Conservation (phyloP, 2,797 vertebrate genomes). For the Lacerta viridis region DNA sequence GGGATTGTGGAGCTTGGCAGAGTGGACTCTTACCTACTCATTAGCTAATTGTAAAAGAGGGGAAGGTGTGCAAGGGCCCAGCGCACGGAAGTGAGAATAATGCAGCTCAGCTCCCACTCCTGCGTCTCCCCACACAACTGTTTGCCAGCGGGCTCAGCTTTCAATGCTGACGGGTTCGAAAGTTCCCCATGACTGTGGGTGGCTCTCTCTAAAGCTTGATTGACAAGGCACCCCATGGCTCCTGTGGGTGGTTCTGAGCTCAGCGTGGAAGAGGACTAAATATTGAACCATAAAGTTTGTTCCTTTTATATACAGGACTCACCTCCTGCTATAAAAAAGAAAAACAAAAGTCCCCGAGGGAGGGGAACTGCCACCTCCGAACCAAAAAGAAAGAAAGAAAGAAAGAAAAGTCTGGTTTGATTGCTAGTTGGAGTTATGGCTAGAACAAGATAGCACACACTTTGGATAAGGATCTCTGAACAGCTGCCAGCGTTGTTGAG, state of each 20-base stretch:
- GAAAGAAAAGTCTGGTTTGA: background rate
- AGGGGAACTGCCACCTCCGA: background rate
- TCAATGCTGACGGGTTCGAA: background rate
- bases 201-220: background rate
- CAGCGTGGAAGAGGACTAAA: background rate
- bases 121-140: background rate
- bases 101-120: background rate
- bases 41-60: background rate
- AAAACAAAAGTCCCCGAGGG: background rate
- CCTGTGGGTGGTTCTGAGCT: conserved; percentile 9
- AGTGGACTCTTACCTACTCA: background rate
- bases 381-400: background rate
- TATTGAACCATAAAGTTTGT: background rate
- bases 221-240: background rate
- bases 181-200: background rate
- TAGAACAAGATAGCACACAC: background rate
- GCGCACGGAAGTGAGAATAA: background rate
- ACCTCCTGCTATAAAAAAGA: background rate
- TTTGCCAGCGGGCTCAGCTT: background rate
- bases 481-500: accelerated
- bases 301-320: background rate
- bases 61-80: background rate
- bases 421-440: accelerated
- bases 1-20: background rate
- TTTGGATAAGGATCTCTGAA: background rate